Conservation (phyloP, 1,140 invertebrate genomes). For the Rhopalosiphum padi region DNA sequence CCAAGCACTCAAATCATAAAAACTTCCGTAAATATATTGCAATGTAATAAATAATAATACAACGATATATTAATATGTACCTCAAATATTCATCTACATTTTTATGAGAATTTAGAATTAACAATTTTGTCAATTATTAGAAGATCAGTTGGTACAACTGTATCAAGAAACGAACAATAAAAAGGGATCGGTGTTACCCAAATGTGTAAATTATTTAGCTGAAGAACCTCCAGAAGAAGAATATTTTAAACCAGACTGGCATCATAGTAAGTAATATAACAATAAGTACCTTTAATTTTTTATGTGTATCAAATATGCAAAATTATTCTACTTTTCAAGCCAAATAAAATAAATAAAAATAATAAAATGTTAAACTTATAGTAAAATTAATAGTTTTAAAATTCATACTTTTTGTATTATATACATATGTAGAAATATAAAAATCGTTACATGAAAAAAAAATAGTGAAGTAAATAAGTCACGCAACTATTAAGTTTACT, state of each 20-base stretch:
- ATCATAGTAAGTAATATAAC: constrained; percentile 37
- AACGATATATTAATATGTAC: background rate
- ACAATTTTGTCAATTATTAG: background rate
- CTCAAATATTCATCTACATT: background rate
- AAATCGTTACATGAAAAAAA: constrained; percentile 15
- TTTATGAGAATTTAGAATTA: background rate
- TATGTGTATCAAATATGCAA: background rate
- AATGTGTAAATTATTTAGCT: constrained; percentile 50
- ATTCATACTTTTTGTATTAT: background rate
- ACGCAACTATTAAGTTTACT: background rate
- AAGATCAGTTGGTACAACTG: constrained; percentile 33
- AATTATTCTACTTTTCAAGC: background rate
- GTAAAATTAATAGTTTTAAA: background rate
- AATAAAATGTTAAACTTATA: too few species aligned
- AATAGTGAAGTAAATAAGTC: background rate
- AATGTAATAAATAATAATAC: too few species aligned
- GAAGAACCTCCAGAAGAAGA: constrained; percentile 20
- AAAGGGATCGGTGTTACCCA: background rate
- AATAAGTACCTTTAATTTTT: too few species aligned
- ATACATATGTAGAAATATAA: background rate
- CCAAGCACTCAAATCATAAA: background rate
- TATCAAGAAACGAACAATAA: background rate
- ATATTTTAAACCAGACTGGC: constrained; percentile 42
- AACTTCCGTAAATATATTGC: background rate
- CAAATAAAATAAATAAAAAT: background rate